Conservation (phyloP, 1,140 invertebrate genomes). For the Yoshiicerus persimilis region DNA sequence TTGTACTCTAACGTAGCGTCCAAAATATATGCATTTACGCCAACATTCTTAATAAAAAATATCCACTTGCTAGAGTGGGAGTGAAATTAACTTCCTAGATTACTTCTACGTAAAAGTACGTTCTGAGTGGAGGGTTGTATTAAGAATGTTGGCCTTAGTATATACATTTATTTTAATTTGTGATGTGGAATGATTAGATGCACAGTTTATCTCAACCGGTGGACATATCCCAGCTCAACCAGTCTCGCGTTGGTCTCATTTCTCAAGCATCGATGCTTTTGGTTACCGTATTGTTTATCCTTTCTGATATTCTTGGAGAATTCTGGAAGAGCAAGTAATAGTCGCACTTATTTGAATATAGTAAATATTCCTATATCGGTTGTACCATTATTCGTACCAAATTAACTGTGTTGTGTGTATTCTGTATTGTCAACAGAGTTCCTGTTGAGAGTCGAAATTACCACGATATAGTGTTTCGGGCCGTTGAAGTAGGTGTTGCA, state of each 20-base stretch:
- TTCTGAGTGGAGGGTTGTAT: too few relatives aligned
- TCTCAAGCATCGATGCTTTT: slow-evolving; percentile 84
- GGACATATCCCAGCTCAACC: slow-evolving; percentile 85
- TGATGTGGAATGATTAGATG: background rate
- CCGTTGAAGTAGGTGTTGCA: slow-evolving; percentile 89
- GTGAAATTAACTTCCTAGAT: too few relatives aligned
- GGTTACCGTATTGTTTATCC: slow-evolving; percentile 81
- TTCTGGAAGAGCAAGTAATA: slow-evolving; percentile 87
- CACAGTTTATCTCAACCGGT: slow-evolving; percentile 55
- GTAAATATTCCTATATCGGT: too few relatives aligned
- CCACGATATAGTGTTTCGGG: slow-evolving; percentile 85
- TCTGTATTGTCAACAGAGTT: slow-evolving; percentile 62
- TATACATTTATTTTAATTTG: background rate
- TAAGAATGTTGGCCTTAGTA: background rate
- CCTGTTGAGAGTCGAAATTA: slow-evolving; percentile 84
- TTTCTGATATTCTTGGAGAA: slow-evolving; percentile 84
- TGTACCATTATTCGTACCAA: too few relatives aligned
- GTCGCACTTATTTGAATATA: background rate
- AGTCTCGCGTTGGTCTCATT: slow-evolving; percentile 81
- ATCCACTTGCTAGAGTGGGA: too few relatives aligned
- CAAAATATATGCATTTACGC: too few relatives aligned
- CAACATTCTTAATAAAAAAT: too few relatives aligned
- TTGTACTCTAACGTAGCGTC: background rate
- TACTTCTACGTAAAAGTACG: too few relatives aligned
- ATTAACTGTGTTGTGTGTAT: too few relatives aligned